Base-by-base conservation (phyloP, 2,888 invertebrate species). In the Lepidocyrtoides sp. region DNA sequence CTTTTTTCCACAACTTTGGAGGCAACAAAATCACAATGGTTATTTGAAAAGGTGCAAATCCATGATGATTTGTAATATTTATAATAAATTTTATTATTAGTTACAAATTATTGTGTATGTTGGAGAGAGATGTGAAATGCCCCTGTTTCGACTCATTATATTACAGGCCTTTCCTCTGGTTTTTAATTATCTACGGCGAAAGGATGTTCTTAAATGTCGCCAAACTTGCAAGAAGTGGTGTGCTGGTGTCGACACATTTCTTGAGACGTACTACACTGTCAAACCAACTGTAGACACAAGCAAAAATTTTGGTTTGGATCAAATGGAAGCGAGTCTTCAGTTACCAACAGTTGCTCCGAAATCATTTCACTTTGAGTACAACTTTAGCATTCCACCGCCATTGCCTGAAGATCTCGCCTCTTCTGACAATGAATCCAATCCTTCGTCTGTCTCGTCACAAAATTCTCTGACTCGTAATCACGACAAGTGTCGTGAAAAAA, bases 361-460 rank as follows among this genome's bases (percentile, higher is more conserved):
- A 20, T 20, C 23, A 20, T 44, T 75, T 23, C 75, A 44, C 14
- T 75, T 75, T 75, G 75, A 75, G 44, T 75, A 75, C 48, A 41
- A 3, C 23, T 75, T 44, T n/a, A 75, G 48, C 75, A 44, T 75
- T 23, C 75, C 75, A 23, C 23, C 44, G 0, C 75, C 75, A 17
- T 0, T 10, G 8, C 10, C 20, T 3, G 75, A 75, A 10, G 23
- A 75, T 20, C 7, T 44, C 0, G 75, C 41, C 17, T 66, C 66
- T 4, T 66, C 66, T n/a, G 75, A 75, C 23, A 36, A 32, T n/a
- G 26, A 63, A 29, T 63, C 60, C 20, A 4, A n/a, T n/a, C 8
- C 4, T 41, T 63, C 66, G 1, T n/a, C n/a, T n/a, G n/a, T 44
- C 0, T 75, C 75, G 8, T 75, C 44, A 0, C 23, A 12, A n/a